phyloP scores from a whole-genome alignment of 2,113 vertebrate genomes.

The Cynocephalus volans region DNA sequence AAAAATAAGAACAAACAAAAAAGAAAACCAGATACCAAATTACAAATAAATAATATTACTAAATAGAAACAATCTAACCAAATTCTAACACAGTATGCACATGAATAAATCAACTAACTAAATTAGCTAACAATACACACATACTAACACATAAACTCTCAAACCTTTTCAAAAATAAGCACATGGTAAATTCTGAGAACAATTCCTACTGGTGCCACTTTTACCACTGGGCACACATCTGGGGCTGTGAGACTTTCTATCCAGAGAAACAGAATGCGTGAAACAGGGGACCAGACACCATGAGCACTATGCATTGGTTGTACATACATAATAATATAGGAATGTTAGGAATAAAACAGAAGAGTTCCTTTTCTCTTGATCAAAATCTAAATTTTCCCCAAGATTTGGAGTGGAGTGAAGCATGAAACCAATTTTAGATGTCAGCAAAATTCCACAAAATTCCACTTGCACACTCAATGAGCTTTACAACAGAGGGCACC shows the following conservation, averaged over 20 bases:
- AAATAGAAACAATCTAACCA: not conserved
- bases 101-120: not conserved
- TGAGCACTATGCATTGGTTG: not conserved
- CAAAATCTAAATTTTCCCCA: not conserved
- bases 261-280: not conserved
- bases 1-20: not conserved
- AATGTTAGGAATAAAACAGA: not conserved
- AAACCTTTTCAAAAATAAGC: conserved; percentile 9
- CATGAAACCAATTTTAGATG: not conserved
- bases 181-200: not conserved
- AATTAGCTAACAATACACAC: not conserved
- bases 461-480: not conserved
- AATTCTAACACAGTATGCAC: not conserved
- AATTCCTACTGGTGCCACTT: not conserved
- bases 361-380: not conserved
- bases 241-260: not conserved
- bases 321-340: not conserved
- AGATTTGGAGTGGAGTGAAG: not conserved
- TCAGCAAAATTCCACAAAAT: not conserved
- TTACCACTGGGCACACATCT: not conserved
- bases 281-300: not conserved
- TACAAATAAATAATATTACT: not conserved
- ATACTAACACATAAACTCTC: not conserved
- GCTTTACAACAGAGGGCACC: not conserved
- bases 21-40: not conserved